Conservation (phyloP, 2,888 invertebrate species). For the Glyphotaelius pellucidus region DNA sequence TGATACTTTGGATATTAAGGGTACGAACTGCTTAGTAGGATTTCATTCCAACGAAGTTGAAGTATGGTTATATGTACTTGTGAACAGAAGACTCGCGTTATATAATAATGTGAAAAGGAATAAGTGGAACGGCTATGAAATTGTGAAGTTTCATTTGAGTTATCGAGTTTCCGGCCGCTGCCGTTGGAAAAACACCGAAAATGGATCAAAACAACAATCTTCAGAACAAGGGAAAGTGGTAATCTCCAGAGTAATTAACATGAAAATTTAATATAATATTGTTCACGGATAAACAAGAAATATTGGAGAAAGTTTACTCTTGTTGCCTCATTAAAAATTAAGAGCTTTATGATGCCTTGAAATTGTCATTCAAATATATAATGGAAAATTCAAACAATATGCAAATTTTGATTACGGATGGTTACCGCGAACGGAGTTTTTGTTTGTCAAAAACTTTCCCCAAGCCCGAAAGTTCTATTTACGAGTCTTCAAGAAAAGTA, state of each 20-base stretch:
- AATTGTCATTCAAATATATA: neutral
- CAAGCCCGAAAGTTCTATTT: neutral
- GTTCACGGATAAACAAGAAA: neutral
- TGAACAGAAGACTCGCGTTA: neutral
- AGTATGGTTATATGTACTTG: neutral
- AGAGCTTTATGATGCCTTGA: neutral
- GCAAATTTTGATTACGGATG: neutral
- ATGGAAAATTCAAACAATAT: neutral
- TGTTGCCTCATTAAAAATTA: neutral
- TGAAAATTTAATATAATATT: neutral
- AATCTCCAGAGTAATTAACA: neutral
- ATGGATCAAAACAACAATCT: neutral
- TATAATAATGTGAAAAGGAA: neutral
- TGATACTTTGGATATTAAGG: neutral
- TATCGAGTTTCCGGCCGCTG: neutral
- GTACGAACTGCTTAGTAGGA: neutral
- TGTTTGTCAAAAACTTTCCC: neutral
- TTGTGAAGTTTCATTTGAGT: neutral
- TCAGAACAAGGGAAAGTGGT: neutral
- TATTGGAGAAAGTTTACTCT: neutral
- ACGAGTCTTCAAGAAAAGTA: slow-evolving; percentile 11
- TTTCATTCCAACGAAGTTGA: neutral
- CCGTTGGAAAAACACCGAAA: neutral
- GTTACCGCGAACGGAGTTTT: neutral
- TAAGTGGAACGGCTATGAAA: neutral